phyloP scores from a whole-genome alignment of 2,113 vertebrate species.

The Lasiurus cinereus region DNA sequence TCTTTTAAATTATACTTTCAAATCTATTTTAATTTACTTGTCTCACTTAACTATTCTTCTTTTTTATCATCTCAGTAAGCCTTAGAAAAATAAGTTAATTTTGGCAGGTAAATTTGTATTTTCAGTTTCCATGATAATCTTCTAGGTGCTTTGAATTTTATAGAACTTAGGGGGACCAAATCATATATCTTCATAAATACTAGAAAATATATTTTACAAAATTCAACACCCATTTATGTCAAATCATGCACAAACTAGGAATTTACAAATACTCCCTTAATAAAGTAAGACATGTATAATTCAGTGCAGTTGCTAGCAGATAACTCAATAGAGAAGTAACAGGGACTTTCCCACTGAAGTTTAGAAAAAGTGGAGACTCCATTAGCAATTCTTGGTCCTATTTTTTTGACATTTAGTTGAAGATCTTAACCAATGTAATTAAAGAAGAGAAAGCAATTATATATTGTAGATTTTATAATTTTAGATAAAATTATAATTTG shows the following conservation, averaged over 20 bases:
- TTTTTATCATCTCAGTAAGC: neutral
- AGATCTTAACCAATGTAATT: neutral
- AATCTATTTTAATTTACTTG: neutral
- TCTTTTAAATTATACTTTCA: neutral
- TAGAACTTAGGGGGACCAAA: neutral
- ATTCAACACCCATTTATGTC: neutral
- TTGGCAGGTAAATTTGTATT: conserved; percentile 9
- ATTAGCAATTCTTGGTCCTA: neutral
- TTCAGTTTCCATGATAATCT: neutral
- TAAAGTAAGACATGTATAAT: neutral
- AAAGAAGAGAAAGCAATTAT: neutral
- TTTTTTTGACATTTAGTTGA: neutral
- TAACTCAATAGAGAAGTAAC: neutral
- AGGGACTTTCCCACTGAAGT: neutral
- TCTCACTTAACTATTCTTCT: neutral
- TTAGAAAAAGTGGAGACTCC: neutral
- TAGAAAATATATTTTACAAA: neutral
- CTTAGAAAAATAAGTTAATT: neutral
- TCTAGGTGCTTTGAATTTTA: neutral
- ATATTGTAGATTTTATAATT: neutral
- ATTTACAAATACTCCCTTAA: neutral
- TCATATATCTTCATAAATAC: neutral
- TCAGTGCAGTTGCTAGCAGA: neutral
- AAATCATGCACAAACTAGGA: neutral
- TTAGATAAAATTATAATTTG: neutral